Base-by-base conservation (phyloP, 2,797 vertebrate species). In the Chiloscyllium punctatum region DNA sequence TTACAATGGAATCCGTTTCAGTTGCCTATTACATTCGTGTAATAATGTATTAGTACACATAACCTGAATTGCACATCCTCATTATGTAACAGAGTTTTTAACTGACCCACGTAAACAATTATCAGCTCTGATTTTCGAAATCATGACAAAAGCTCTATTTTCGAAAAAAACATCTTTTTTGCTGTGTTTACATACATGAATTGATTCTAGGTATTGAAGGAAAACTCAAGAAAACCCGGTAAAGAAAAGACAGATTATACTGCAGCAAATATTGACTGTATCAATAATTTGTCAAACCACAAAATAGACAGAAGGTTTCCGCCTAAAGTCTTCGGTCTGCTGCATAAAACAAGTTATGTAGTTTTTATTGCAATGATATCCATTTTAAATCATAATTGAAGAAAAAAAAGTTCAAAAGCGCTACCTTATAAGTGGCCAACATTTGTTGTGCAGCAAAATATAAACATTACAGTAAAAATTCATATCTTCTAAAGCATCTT, bases 121-220 rank as follows among this genome's bases (percentile, higher is more conserved):
- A 94, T 74, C 94, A 48, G 94, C 33, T 72, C 42, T 48, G 15
- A 72, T 74, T 94, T 94, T 42, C 42, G 33, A 94, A 74, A 72
- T 13, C 53, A 37, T 53, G 48, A 25, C 90, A 92, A 69, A 92
- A 68, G 1, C 37, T 53, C 33, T 53, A 53, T 51, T 95, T 77
- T 57, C 48, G 69, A 48, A 69, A 48, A 48, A 48, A 48, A 94
- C 21, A 94, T 94, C n/a, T 18, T 25, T 94, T 94, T 94, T n/a
- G 8, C n/a, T 53, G 48, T 8, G 71, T 9, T 53, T 74, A 51
- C 33, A 13, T 53, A n/a, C 23, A 91, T 16, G 18, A 23, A 33
- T 51, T 94, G 30, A 53, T 95, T 30, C 30, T 7, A 77, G 27
- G 11, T 30, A 95, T 53, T 95, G 69, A 33, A 77, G 53, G 7